Evolutionary conservation across 1,140 invertebrate species (phyloP).

Genomic region (Macrobrachium rosenbergii): DNA sequence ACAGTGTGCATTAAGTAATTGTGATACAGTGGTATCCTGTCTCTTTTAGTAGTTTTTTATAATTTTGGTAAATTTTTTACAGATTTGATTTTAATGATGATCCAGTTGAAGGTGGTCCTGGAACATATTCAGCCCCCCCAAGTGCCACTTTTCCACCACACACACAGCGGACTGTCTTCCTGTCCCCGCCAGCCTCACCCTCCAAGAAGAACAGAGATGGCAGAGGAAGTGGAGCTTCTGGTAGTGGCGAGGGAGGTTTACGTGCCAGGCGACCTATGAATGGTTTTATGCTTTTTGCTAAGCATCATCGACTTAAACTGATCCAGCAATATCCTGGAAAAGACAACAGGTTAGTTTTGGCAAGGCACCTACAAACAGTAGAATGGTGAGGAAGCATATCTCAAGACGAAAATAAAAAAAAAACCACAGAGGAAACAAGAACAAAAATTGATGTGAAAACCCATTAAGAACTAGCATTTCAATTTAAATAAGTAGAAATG

Average conservation of each 20-base stretch:
- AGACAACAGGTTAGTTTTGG: conserved; percentile 72
- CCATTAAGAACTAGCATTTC: no score
- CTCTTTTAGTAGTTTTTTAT: not conserved
- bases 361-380: no score
- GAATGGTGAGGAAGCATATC: no score
- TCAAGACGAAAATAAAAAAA: no score
- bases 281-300: conserved; percentile 76
- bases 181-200: conserved; percentile 67
- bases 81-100: conserved; percentile 70
- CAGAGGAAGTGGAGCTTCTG: conserved; percentile 1
- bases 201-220: conserved; percentile 64
- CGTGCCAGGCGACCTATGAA: conserved; percentile 73
- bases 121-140: conserved; percentile 63
- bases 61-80: conserved; percentile 40
- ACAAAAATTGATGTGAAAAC: no score
- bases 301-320: conserved; percentile 72
- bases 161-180: conserved; percentile 67
- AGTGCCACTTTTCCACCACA: conserved; percentile 69
- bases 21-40: not conserved
- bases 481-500: no score
- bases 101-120: conserved; percentile 67
- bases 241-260: conserved; percentile 41
- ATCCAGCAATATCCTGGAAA: conserved; percentile 75
- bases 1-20: no score
- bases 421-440: no score